Evolutionary conservation across 2,888 invertebrate species (phyloP).

Genomic region (Chorisops tibialis): DNA sequence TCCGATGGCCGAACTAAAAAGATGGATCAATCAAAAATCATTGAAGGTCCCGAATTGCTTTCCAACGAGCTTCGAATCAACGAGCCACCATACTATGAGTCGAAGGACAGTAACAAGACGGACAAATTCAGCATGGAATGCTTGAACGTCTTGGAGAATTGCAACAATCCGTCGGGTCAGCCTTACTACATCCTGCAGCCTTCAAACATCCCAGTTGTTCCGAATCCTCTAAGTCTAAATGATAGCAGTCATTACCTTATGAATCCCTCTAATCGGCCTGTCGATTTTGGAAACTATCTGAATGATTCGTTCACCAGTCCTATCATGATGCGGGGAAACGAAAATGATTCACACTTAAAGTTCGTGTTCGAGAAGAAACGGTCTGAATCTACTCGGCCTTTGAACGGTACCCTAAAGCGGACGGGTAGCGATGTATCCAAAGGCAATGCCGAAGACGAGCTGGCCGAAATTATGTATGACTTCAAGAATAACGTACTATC

Average conservation of each 20-base stretch:
- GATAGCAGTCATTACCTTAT: conserved; percentile 49
- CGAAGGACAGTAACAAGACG: conserved; percentile 47
- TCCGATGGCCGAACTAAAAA: conserved; percentile 45
- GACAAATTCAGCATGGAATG: conserved; percentile 52
- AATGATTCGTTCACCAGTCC: conserved; percentile 10
- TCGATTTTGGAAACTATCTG: conserved; percentile 38
- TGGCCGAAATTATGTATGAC: conserved; percentile 82
- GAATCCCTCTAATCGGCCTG: conserved; percentile 50
- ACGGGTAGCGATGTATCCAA: conserved; percentile 49
- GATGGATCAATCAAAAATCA: conserved; percentile 42
- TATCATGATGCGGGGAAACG: neutral
- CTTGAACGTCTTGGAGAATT: conserved; percentile 49
- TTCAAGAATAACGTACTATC: conserved; percentile 86
- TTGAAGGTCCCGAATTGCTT: conserved; percentile 43
- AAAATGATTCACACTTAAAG: conserved; percentile 31
- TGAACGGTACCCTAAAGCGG: conserved; percentile 47
- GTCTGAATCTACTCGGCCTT: conserved; percentile 18
- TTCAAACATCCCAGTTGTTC: conserved; percentile 58
- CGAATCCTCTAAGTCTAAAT: neutral
- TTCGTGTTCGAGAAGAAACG: conserved; percentile 32
- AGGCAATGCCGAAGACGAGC: conserved; percentile 63
- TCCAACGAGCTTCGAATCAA: conserved; percentile 49
- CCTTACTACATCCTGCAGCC: conserved; percentile 61
- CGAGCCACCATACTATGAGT: conserved; percentile 51
- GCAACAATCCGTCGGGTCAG: conserved; percentile 40